phyloP scores from a whole-genome alignment of 2,888 invertebrate genomes.

The Melipona bicolor region DNA sequence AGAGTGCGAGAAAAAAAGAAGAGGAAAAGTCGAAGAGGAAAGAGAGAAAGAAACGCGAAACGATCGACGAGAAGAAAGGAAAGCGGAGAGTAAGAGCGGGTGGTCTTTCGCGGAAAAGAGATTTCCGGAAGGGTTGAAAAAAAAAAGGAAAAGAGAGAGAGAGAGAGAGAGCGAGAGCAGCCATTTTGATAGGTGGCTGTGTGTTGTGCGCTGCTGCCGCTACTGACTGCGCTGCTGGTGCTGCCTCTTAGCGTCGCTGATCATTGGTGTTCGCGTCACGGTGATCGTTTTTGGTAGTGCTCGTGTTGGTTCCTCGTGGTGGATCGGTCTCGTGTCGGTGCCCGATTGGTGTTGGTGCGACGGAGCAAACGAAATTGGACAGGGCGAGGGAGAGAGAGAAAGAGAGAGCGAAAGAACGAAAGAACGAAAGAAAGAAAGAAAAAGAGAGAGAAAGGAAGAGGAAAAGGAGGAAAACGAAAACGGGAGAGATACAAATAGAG shows the following conservation, averaged over 20 bases:
- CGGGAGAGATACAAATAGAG: conserved; percentile 30
- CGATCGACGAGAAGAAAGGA: not conserved
- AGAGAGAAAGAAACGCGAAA: not conserved
- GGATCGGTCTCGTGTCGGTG: conserved; percentile 49
- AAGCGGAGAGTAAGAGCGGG: conserved; percentile 18
- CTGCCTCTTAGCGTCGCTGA: conserved; percentile 57
- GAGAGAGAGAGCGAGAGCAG: conserved; percentile 70
- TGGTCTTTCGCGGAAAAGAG: conserved; percentile 1
- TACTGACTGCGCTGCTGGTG: conserved; percentile 62
- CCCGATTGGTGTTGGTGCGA: conserved; percentile 32
- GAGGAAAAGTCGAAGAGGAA: conserved; percentile 18
- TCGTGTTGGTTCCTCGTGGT: conserved; percentile 56
- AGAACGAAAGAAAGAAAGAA: conserved; percentile 49
- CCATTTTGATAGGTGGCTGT: conserved; percentile 81
- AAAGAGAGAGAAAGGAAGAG: conserved; percentile 51
- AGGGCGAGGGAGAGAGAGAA: conserved; percentile 1
- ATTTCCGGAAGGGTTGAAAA: conserved; percentile 19
- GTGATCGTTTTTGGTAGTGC: conserved; percentile 61
- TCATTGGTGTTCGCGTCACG: conserved; percentile 55
- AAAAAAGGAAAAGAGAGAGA: conserved; percentile 4
- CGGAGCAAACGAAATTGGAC: conserved; percentile 7
- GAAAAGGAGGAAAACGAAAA: not conserved
- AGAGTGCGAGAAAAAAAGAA: not conserved
- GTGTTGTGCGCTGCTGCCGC: conserved; percentile 72
- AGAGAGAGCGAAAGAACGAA: conserved; percentile 32